phyloP scores from a whole-genome alignment of 2,797 vertebrate genomes.

The Erithacus rubecula region DNA sequence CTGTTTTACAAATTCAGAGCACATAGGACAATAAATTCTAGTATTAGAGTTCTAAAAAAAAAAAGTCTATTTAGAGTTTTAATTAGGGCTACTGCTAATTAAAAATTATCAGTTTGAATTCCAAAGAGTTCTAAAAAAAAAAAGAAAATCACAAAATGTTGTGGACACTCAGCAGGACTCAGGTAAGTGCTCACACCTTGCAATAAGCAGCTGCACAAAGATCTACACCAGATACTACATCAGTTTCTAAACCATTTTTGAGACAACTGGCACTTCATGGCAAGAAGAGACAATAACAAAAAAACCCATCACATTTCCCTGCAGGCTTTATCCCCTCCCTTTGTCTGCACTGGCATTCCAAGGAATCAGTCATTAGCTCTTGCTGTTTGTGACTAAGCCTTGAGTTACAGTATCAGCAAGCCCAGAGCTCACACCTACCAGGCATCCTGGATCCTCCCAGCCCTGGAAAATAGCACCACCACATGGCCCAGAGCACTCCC shows the following conservation, averaged over 20 bases:
- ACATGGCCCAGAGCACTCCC: conserved; percentile 66
- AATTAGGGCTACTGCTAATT: background rate
- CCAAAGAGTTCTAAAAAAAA: background rate
- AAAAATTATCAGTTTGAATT: background rate
- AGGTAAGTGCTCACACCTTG: background rate
- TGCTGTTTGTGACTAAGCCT: background rate
- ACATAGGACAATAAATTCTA: background rate
- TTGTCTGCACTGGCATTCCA: background rate
- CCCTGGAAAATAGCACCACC: conserved; percentile 80
- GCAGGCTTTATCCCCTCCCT: background rate
- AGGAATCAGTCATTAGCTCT: background rate
- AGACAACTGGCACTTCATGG: background rate
- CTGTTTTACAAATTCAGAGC: background rate
- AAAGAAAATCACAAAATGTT: background rate
- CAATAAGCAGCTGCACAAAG: background rate
- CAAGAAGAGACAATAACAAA: background rate
- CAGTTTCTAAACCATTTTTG: background rate
- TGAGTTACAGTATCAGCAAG: background rate
- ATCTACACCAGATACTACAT: background rate
- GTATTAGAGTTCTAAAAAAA: background rate
- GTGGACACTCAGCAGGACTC: background rate
- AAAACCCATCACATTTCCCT: background rate
- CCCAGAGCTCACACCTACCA: conserved; percentile 77
- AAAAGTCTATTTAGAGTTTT: background rate
- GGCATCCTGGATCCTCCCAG: conserved; percentile 78